Evolutionary conservation across 2,113 vertebrate genomes (phyloP), one percentile per base, ranked within the genome.

Genomic region (Ascaphus truei): DNA sequence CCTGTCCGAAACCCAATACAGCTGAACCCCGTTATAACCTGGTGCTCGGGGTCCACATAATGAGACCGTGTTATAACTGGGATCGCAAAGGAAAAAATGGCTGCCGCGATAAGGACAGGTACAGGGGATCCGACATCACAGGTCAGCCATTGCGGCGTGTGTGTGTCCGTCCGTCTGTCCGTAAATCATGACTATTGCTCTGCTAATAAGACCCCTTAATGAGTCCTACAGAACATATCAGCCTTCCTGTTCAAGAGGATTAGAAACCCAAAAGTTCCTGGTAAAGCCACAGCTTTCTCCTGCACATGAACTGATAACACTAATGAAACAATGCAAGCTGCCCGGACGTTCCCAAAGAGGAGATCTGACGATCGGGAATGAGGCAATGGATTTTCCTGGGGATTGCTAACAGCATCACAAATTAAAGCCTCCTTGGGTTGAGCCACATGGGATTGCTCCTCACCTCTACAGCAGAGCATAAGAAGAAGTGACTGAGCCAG

Each of bases 401-500:
- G 71, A 77, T 73, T 60, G 60, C 68, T 77, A 75, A 73, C 78
- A 75, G 61, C 73, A 79, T 80, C 76, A 77, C 79, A 81, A 77
- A 80, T 79, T 79, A 79, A 80, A 79, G 76, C 73, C 18, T 59
- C 67, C 73, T 72, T 77, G 79, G 81, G 73, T 18, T 30, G 85
- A 78, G 84, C 74, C 75, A 89, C 69, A 77, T 76, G 50, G 88
- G 91, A 90, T 87, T 72, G 73, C 78, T 85, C 82, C 84, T 79
- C 79, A 75, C 86, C 86, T 90, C 86, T 75, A 79, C 71, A 52
- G 36, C 68, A 74, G 79, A 78, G 73, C 71, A 67, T 78, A 65
- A 91, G 88, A 91, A 91, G 89, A 85, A 82, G 88, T 75, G 77
- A 76, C 79, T 62, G 73, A 59, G 72, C 62, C 73, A 58, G 62